Evolutionary conservation across 2,113 vertebrate species (phyloP).

Genomic region (Craseonycteris thonglongyai): DNA sequence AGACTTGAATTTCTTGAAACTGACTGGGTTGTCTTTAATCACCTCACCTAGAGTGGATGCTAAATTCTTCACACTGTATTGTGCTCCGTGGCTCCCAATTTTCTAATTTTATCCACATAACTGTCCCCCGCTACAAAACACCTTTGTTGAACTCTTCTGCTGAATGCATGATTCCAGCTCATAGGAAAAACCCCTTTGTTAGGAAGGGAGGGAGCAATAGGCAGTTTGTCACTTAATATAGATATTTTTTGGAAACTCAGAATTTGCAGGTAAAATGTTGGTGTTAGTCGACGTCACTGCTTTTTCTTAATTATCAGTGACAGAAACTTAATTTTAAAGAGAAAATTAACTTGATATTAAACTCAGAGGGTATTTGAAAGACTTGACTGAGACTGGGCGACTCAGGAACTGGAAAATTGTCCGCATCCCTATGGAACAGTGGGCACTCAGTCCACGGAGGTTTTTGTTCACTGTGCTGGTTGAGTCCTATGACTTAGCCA

Average conservation of each 20-base stretch:
- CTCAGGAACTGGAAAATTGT: neutral
- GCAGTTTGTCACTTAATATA: neutral
- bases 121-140: neutral
- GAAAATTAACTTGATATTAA: neutral
- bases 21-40: neutral
- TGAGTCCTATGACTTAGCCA: neutral
- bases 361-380: neutral
- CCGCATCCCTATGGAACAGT: accelerated
- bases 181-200: neutral
- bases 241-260: neutral
- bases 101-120: neutral
- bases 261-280: neutral
- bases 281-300: neutral
- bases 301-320: neutral
- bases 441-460: neutral
- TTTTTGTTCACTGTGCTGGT: neutral
- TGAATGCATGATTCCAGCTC: neutral
- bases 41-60: neutral
- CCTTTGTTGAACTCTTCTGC: neutral
- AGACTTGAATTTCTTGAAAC: neutral
- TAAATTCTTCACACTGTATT: neutral
- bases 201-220: neutral
- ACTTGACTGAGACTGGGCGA: neutral
- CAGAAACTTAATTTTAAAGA: conserved; percentile 2
- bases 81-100: neutral